Percentiles rank a stretch among this genome's conserved stretches.
Evolutionary conservation across 2,888 invertebrate species (phyloP).

Genomic region (Epistrophe grossulariae): DNA sequence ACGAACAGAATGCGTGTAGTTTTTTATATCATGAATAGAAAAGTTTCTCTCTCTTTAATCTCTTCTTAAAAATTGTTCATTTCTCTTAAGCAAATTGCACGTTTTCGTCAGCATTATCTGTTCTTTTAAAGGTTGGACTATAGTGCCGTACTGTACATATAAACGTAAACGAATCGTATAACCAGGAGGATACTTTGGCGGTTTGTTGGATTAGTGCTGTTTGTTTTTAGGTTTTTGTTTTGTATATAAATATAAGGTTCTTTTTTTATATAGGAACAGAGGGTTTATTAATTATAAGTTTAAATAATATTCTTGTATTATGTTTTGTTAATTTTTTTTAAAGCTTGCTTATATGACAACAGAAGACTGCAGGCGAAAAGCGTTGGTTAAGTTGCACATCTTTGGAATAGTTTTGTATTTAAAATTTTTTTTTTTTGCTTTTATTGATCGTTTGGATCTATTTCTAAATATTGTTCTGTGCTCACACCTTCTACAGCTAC

Average conservation of each 20-base stretch:
- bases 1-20: not conserved
- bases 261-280: conserved; percentile 15
- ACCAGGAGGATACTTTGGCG: conserved; percentile 28
- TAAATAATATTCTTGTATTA: conserved; percentile 14
- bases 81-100: not conserved
- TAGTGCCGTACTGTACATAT: not conserved
- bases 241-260: conserved; percentile 29
- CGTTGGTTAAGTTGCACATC: conserved; percentile 62
- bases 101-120: not conserved
- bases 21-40: not conserved
- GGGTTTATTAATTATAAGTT: conserved; percentile 17
- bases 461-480: conserved; percentile 80
- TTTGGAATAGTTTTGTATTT: conserved; percentile 60
- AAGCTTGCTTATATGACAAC: conserved; percentile 82
- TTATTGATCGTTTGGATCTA: conserved; percentile 54
- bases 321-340: conserved; percentile 19
- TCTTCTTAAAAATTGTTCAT: not conserved
- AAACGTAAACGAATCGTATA: not conserved
- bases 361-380: conserved; percentile 78
- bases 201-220: conserved; percentile 50
- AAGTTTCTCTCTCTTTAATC: not conserved
- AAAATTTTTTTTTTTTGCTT: conserved; percentile 52
- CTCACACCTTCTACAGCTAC: conserved; percentile 83
- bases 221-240: conserved; percentile 48
- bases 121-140: not conserved